These are phyloP conservation scores for Penelope pileata DNA, from an alignment of 2,113 vertebrate species.

Conservation along the genomic window DNA sequence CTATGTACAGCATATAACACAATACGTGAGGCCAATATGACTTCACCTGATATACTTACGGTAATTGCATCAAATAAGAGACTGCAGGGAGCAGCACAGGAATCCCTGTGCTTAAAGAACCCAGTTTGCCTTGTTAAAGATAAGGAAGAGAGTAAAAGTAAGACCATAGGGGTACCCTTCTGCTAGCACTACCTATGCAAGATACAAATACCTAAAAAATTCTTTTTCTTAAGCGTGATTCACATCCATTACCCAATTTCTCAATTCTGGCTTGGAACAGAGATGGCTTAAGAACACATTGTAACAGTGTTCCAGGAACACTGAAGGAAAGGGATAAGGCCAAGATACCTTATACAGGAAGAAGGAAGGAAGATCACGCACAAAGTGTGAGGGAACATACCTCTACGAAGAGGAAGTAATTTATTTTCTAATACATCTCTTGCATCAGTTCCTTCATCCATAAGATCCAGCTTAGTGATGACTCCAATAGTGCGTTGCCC, in stretches of 20 bases:
- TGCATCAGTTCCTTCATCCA: conserved; percentile 98
- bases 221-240: background rate
- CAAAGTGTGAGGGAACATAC: conserved; percentile 60
- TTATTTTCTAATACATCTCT: conserved; percentile 97
- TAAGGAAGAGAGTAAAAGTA: background rate
- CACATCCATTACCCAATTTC: background rate
- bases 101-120: no score
- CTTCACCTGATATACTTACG: background rate
- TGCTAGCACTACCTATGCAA: background rate
- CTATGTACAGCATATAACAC: background rate
- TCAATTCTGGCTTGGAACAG: background rate
- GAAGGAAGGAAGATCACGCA: background rate
- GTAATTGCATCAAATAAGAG: background rate
- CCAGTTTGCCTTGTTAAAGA: background rate
- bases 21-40: background rate
- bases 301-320: background rate
- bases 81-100: rapidly evolving
- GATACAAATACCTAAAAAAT: background rate
- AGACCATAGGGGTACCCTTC: background rate
- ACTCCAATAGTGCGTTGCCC: conserved; percentile 96
- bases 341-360: background rate
- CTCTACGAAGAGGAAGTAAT: conserved; percentile 92
- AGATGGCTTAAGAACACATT: background rate
- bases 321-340: background rate
- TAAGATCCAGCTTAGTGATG: conserved; percentile 98